Evolutionary conservation across 2,888 invertebrate species (phyloP).

Genomic region (Ophion costatus): DNA sequence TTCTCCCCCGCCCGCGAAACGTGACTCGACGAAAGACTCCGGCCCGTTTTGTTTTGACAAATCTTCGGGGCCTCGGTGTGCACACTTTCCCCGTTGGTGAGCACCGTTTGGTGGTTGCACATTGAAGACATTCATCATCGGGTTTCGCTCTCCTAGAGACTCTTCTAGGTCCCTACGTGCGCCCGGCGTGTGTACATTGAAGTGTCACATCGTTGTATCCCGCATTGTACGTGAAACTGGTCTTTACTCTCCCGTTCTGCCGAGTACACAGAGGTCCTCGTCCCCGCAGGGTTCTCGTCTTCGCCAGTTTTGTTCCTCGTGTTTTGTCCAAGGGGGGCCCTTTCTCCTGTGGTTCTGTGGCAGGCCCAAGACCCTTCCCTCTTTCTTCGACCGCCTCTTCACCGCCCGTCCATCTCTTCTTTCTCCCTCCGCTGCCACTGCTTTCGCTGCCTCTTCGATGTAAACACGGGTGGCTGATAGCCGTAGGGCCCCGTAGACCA

Average conservation of each 20-base stretch:
- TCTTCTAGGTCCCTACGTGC: neutral
- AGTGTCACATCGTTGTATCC: slow-evolving; percentile 24
- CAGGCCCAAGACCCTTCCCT: slow-evolving; percentile 3
- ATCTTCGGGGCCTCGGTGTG: slow-evolving; percentile 73
- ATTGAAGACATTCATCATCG: slow-evolving; percentile 20
- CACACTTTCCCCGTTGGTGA: slow-evolving; percentile 65
- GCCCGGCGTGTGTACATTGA: neutral
- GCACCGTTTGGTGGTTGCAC: neutral
- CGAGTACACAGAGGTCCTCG: neutral
- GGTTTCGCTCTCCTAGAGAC: neutral
- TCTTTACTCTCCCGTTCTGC: neutral
- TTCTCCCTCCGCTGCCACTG: slow-evolving; percentile 66
- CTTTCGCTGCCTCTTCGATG: slow-evolving; percentile 73
- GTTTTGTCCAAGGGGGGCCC: slow-evolving; percentile 49
- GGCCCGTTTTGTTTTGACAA: slow-evolving; percentile 80
- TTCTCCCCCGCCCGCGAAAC: slow-evolving; percentile 70
- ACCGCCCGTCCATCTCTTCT: neutral
- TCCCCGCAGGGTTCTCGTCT: neutral
- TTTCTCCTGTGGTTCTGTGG: slow-evolving; percentile 26
- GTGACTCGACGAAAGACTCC: slow-evolving; percentile 80
- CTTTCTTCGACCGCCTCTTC: neutral
- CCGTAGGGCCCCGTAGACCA: slow-evolving; percentile 72
- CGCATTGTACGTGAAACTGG: slow-evolving; percentile 37
- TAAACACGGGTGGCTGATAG: slow-evolving; percentile 82
- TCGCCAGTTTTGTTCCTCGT: slow-evolving; percentile 41